Conservation (phyloP, 2,888 invertebrate species). For the Sphaerophoria rueppellii region DNA sequence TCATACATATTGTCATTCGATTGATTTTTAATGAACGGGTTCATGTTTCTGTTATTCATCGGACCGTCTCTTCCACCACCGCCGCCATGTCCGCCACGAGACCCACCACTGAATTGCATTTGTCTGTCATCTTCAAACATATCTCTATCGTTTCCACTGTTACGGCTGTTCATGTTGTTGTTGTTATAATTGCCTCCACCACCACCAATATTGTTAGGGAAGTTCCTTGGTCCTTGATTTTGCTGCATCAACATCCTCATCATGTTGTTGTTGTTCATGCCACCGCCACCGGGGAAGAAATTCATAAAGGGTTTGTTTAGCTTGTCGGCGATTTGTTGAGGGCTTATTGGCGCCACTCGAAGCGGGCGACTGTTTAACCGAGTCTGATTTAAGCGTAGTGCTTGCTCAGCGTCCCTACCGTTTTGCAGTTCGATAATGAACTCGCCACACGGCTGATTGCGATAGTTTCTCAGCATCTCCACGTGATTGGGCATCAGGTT, state of each 20-base stretch:
- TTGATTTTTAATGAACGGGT: conserved; percentile 53
- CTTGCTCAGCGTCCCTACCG: conserved; percentile 86
- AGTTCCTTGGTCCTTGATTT: conserved; percentile 49
- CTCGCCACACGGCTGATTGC: conserved; percentile 90
- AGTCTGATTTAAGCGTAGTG: conserved; percentile 78
- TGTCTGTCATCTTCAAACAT: conserved; percentile 39
- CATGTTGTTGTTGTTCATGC: conserved; percentile 20
- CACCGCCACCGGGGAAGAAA: conserved; percentile 77
- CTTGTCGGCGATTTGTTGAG: conserved; percentile 85
- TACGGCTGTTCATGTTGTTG: conserved; percentile 33
- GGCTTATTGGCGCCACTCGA: conserved; percentile 82
- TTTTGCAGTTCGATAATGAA: conserved; percentile 93
- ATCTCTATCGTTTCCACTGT: conserved; percentile 43
- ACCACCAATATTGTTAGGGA: conserved; percentile 42
- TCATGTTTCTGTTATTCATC: conserved; percentile 27
- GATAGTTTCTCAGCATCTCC: conserved; percentile 88
- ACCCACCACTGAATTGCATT: background rate
- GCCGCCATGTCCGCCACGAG: conserved; percentile 36
- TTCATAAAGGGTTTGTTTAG: conserved; percentile 80
- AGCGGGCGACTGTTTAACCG: conserved; percentile 82
- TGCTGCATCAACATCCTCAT: conserved; percentile 45
- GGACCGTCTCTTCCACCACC: conserved; percentile 25
- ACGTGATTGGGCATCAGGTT: conserved; percentile 90
- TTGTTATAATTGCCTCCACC: conserved; percentile 10
- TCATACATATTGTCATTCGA: conserved; percentile 24